phyloP scores from a whole-genome alignment of 2,113 vertebrate genomes.

The Hemiprocne comata region DNA sequence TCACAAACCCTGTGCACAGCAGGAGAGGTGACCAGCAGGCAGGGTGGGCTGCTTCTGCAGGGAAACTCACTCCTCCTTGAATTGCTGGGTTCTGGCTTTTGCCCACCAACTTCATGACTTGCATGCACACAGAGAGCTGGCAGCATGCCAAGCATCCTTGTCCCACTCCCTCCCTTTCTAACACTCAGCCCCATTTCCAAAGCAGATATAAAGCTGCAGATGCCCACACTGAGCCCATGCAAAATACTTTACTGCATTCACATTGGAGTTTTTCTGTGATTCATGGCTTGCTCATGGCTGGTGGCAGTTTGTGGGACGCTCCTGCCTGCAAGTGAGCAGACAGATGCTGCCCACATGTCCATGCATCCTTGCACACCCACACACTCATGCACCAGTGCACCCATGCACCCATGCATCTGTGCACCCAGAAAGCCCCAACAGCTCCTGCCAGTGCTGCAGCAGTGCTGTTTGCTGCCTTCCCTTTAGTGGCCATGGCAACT shows the following conservation, averaged over 20 bases:
- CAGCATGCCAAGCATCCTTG: fast-evolving
- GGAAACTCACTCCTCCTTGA: background rate
- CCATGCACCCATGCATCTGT: background rate
- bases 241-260: background rate
- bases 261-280: background rate
- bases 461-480: background rate
- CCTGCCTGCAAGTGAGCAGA: background rate
- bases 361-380: fast-evolving
- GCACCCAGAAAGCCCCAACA: fast-evolving
- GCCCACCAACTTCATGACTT: background rate
- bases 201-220: background rate
- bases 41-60: background rate
- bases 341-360: too few species aligned
- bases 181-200: background rate
- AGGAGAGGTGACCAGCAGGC: background rate
- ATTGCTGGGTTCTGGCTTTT: background rate
- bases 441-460: background rate
- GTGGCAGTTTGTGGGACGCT: background rate
- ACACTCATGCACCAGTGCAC: background rate
- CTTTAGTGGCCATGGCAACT: conserved; percentile 46
- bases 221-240: background rate
- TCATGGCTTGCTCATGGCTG: background rate
- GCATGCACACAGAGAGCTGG: background rate
- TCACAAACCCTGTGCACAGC: background rate
- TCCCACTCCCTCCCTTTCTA: background rate